Evolutionary conservation across 2,113 vertebrate genomes (phyloP), one percentile per base, ranked within the genome.

Genomic region (Colistium nudipinnis): DNA sequence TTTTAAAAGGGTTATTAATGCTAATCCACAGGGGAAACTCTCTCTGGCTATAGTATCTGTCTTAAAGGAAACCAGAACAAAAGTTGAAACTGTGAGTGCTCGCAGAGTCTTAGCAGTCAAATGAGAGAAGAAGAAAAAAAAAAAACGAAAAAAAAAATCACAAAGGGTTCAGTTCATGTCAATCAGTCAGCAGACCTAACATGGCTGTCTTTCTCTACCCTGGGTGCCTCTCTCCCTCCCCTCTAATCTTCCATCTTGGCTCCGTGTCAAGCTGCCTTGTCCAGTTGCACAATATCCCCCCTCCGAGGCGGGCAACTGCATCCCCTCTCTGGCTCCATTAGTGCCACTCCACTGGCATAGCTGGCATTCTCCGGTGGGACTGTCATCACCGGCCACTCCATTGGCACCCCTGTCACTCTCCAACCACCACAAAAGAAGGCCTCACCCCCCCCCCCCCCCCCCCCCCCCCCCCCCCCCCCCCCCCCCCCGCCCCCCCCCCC

Each of bases 141-240:
- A n/a, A n/a, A n/a, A n/a, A n/a, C n/a, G n/a, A n/a, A 72, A 69
- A 79, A 56, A 79, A 66, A 77, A 68, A 76, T 6, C 45, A 25
- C 28, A 22, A 33, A 19, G 68, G 70, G 74, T 88, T 84, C 54
- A 68, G 53, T 78, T 72, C 36, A 76, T 88, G 87, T 89, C 88
- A 90, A 74, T 88, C 88, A 90, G 87, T 87, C 90, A 91, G 81
- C 81, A 91, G 88, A 90, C 87, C 83, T 90, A 89, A 91, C 88
- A 89, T 91, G 90, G 88, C 87, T 62, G 85, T 83, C 86, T 87
- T 78, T 85, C 84, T 84, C 76, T 74, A 49, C 65, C 68, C 47
- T 54, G 81, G 82, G 75, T 80, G 74, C 71, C 80, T 76, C 80
- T 56, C 63, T 54, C 79, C 77, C 69, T 74, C 79, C 73, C 56